Base-by-base conservation (phyloP, 2,797 vertebrate species). In the Apodemus agrarius region DNA sequence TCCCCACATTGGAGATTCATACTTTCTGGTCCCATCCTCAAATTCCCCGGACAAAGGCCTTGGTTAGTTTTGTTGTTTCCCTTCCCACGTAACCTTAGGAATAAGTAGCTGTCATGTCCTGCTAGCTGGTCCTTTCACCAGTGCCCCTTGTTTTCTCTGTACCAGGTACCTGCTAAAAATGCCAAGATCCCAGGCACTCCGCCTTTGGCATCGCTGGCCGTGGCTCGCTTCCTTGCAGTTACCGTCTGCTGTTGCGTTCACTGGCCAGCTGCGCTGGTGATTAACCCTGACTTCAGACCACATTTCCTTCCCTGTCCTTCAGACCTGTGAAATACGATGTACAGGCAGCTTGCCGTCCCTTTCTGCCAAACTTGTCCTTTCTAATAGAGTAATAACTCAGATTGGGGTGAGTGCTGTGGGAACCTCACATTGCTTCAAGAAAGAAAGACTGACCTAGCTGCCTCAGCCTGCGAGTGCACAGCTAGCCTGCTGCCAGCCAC, bases 301-400 rank as follows among this genome's bases (percentile, higher is more conserved):
- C 3, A 13, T 79, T 76, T 49, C 89, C 26, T 52, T 83, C 69
- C 26, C 4, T 75, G 37, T 88, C 43, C 86, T 81, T 88, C 52
- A 57, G 43, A n/a, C 79, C 76, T 65, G 0, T 81, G 49, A 74
- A 54, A 59, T 91, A 17, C 10, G 26, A 40, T 79, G 52, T 87
- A 37, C 6, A 29, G 34, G 31, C 49, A 79, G 29, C 57, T 80
- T 85, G 31, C 72, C 22, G 8, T 43, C 57, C 21, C 86, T 72
- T 76, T 59, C 29, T 90, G 86, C 89, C 89, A 63, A n/a, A 37
- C 57, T 26, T 91, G 67, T 85, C 46, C 61, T 93, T 91, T 14
- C 54, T 43, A 22, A 83, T 83, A 74, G 67, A 86, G 11, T 26
- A 72, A 43, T 83, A 21, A 54, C 82, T 88, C 72, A 76, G 22